Conservation (phyloP, 2,113 vertebrate genomes). For the Nycticebus coucang region DNA sequence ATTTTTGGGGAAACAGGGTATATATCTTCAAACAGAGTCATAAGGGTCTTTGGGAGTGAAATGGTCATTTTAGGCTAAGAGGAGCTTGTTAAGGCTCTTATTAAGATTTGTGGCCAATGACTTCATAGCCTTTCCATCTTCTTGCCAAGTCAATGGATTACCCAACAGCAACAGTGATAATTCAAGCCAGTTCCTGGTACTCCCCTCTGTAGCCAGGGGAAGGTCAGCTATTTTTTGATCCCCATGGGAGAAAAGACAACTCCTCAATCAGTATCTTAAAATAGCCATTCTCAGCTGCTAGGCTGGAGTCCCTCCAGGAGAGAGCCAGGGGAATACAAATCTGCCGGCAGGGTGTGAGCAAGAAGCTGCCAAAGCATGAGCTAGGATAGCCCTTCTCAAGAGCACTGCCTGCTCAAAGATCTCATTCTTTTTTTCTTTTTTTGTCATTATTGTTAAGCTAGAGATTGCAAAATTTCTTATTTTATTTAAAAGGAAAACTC, state of each 20-base stretch:
- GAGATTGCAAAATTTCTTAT: not conserved
- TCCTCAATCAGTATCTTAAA: constrained; percentile 92
- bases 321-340: constrained; percentile 71
- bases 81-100: not conserved
- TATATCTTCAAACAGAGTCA: not conserved
- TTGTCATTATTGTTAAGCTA: not conserved
- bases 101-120: not conserved
- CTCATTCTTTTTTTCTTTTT: constrained; percentile 25
- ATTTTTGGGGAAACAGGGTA: too few species aligned
- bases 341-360: not conserved
- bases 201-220: constrained; percentile 76
- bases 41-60: not conserved
- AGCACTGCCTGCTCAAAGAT: constrained; percentile 44
- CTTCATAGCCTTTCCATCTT: constrained; percentile 15
- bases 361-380: constrained; percentile 65
- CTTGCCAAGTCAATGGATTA: constrained; percentile 62
- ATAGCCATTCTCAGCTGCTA: constrained; percentile 90
- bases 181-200: constrained; percentile 72
- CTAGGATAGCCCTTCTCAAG: constrained; percentile 61
- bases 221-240: constrained; percentile 90
- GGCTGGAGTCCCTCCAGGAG: constrained; percentile 83
- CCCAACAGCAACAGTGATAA: constrained; percentile 77
- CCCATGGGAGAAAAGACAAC: constrained; percentile 82
- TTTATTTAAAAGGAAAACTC: constrained; percentile 22
- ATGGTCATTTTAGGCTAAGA: not conserved